Evolutionary conservation across 2,113 vertebrate species (phyloP).

Genomic region (Sardina pilchardus): DNA sequence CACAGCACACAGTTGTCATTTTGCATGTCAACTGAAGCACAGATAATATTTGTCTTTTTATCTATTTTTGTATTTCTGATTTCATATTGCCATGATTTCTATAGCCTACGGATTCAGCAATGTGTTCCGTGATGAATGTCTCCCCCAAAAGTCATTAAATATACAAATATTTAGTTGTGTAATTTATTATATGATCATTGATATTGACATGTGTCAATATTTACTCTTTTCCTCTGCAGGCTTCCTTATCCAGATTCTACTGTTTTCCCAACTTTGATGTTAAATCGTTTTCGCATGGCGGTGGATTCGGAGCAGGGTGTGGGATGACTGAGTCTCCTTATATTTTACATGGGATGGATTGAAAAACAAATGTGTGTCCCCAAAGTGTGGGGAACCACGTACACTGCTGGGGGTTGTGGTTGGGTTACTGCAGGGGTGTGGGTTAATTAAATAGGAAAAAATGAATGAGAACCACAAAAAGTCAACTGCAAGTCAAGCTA

Average conservation of each 20-base stretch:
- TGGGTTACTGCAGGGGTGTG: too few species aligned
- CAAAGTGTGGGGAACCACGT: too few species aligned
- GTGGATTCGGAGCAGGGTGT: not conserved
- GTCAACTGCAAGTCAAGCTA: too few species aligned
- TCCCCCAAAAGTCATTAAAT: not conserved
- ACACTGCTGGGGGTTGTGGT: too few species aligned
- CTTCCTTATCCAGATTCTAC: not conserved
- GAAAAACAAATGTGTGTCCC: too few species aligned
- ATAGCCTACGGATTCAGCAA: not conserved
- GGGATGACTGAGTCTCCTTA: not conserved
- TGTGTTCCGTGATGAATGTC: not conserved
- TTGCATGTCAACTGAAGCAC: not conserved
- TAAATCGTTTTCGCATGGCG: not conserved
- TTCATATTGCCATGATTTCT: too few species aligned
- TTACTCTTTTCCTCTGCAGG: not conserved
- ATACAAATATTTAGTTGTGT: not conserved
- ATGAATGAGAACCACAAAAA: too few species aligned
- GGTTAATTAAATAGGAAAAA: too few species aligned
- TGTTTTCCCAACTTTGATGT: not conserved
- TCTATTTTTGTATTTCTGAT: not conserved
- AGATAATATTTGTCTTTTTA: not conserved
- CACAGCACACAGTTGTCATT: not conserved
- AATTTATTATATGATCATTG: not conserved
- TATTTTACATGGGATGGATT: not conserved
- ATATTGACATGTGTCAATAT: not conserved